phyloP scores from a whole-genome alignment of 1,140 invertebrate genomes.

The Macrosteles quadrilineatus region DNA sequence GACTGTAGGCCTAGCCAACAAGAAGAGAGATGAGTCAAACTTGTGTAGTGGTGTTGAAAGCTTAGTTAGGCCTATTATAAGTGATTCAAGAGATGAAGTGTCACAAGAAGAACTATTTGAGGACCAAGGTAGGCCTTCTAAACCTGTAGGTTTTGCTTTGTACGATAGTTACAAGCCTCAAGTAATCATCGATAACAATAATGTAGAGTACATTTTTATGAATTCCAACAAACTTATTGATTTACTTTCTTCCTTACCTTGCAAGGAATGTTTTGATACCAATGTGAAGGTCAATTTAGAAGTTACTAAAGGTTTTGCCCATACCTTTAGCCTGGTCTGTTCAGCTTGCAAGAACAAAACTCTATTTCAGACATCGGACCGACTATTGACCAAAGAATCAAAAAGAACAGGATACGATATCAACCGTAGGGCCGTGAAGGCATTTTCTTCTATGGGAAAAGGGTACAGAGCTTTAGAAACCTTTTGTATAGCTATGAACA shows the following conservation, averaged over 20 bases:
- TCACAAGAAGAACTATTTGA: neutral
- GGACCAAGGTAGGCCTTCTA: slow-evolving; percentile 6
- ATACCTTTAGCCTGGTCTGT: neutral
- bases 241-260: slow-evolving; percentile 15
- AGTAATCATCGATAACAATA: slow-evolving; percentile 5
- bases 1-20: slow-evolving; percentile 1
- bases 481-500: slow-evolving; percentile 21
- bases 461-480: slow-evolving; percentile 28
- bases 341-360: neutral
- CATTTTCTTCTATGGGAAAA: slow-evolving; percentile 28
- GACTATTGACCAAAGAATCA: neutral
- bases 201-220: slow-evolving; percentile 5
- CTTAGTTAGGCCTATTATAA: neutral
- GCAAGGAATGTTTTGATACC: slow-evolving; percentile 1
- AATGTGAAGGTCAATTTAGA: slow-evolving; percentile 4
- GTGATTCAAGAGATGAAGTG: neutral
- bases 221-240: slow-evolving; percentile 10
- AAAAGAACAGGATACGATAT: neutral
- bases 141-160: slow-evolving; percentile 15
- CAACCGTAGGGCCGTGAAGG: slow-evolving; percentile 33
- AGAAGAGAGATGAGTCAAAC: neutral
- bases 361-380: neutral
- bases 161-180: slow-evolving; percentile 7
- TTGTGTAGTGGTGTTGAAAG: neutral
- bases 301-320: slow-evolving; percentile 6